Percentiles rank a stretch among this genome's conserved stretches.
Evolutionary conservation across 2,113 vertebrate species (phyloP).

Genomic region (Podarcis raffonei): DNA sequence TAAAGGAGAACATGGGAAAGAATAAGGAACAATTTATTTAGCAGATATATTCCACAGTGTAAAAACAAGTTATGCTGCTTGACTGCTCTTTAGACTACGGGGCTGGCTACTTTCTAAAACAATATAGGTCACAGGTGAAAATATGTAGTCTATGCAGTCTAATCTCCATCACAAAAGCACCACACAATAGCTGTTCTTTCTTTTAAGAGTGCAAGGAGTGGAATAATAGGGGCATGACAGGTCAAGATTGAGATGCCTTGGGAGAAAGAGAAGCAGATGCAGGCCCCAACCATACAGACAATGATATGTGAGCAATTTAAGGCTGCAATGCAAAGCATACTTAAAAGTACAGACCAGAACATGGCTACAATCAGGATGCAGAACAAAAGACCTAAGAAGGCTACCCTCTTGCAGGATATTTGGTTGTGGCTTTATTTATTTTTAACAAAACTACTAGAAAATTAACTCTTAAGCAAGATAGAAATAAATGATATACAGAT

Average conservation of each 20-base stretch:
- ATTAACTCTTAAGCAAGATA: background rate
- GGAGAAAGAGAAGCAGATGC: conserved; percentile 24
- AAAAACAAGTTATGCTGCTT: conserved; percentile 36
- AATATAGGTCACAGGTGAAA: conserved; percentile 3
- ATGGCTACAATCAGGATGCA: background rate
- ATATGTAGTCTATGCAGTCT: background rate
- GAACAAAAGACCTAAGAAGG: background rate
- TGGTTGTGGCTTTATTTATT: background rate
- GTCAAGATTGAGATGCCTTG: conserved; percentile 12
- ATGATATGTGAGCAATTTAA: conserved; percentile 9
- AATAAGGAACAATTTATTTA: conserved; percentile 12
- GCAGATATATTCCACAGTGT: conserved; percentile 23
- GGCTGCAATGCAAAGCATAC: background rate
- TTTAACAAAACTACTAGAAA: background rate
- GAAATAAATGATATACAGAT: background rate
- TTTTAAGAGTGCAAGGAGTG: conserved; percentile 26
- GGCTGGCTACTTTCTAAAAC: conserved; percentile 26
- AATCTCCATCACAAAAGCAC: conserved; percentile 33
- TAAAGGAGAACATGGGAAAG: conserved; percentile 30
- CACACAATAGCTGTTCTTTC: background rate
- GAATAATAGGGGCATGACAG: conserved; percentile 20
- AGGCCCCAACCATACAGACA: background rate
- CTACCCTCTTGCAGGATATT: background rate
- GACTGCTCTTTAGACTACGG: conserved; percentile 6
- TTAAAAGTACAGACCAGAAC: background rate